A percentile compares a stretch with the other conserved stretches of the same genome.
Evolutionary conservation across 2,888 invertebrate genomes (phyloP).

Genomic region (Stenotaenia linearis): DNA sequence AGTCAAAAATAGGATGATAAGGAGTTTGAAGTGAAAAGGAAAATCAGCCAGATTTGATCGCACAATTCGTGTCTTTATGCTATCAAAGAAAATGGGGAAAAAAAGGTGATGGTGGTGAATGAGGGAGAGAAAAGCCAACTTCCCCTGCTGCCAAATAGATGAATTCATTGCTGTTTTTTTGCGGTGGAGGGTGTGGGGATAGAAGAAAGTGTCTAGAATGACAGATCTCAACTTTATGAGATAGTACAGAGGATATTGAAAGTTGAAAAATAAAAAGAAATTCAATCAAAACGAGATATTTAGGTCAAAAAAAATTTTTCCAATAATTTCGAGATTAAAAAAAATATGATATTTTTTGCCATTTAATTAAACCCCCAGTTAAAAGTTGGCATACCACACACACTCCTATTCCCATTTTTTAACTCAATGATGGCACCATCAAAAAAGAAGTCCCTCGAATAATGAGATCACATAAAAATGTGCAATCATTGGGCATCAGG

Average conservation of each 20-base stretch:
- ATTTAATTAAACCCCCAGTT: background rate
- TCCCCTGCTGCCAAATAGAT: conserved; percentile 13
- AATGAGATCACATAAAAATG: conserved; percentile 27
- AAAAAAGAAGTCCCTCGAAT: conserved; percentile 17
- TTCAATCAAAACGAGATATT: conserved; percentile 3
- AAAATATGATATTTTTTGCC: background rate
- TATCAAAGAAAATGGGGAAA: background rate
- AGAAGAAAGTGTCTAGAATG: conserved; percentile 21
- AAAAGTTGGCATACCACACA: background rate
- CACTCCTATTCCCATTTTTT: background rate
- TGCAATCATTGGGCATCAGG: conserved; percentile 27
- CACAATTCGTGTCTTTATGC: conserved; percentile 10
- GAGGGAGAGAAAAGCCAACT: background rate
- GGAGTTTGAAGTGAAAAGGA: background rate
- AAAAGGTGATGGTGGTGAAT: conserved; percentile 3
- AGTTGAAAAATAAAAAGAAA: conserved; percentile 8
- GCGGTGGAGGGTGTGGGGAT: background rate
- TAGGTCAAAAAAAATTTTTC: background rate
- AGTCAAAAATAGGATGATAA: too few relatives aligned
- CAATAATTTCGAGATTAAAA: background rate
- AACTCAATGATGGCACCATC: conserved; percentile 7
- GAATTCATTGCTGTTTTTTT: conserved; percentile 19
- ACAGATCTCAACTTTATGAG: conserved; percentile 26
- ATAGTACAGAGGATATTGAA: conserved; percentile 24
- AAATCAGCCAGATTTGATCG: background rate